Evolutionary conservation across 2,113 vertebrate species (phyloP).

Genomic region (Pongo abelii): DNA sequence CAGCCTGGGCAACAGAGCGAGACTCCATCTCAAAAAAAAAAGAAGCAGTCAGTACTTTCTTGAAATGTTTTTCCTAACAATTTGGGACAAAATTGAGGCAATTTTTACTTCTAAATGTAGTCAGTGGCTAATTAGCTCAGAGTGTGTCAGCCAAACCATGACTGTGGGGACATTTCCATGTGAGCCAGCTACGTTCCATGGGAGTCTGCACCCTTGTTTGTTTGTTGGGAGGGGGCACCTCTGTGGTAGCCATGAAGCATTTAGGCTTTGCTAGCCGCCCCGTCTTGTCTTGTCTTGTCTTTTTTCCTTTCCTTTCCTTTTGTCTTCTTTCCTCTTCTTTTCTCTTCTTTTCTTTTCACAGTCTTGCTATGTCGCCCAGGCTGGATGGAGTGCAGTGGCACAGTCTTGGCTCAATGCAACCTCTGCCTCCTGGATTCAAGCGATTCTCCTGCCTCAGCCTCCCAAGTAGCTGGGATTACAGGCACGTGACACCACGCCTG

Average conservation of each 20-base stretch:
- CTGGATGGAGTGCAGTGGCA: no score
- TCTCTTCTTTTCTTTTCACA: no score
- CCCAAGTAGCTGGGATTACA: no score
- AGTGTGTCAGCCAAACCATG: background rate
- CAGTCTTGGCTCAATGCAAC: no score
- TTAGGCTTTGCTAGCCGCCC: background rate
- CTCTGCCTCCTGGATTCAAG: no score
- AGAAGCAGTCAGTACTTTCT: background rate
- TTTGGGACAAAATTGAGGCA: background rate
- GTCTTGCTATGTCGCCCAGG: no score
- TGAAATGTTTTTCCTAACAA: background rate
- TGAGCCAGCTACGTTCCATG: background rate
- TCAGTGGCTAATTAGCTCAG: background rate
- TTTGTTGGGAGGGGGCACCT: background rate
- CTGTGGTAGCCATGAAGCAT: background rate
- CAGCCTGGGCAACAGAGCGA: no score
- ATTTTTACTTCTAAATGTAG: slow-evolving; percentile 12
- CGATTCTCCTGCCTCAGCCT: no score
- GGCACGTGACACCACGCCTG: fast-evolving
- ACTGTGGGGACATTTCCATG: background rate
- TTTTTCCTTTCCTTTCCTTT: background rate
- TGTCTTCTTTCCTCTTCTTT: no score
- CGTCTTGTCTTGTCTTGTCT: no score
- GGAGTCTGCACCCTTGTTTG: background rate
- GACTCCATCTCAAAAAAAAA: no score